Evolutionary conservation across 2,797 vertebrate genomes (phyloP).

Genomic region (Epinephelus malabaricus): DNA sequence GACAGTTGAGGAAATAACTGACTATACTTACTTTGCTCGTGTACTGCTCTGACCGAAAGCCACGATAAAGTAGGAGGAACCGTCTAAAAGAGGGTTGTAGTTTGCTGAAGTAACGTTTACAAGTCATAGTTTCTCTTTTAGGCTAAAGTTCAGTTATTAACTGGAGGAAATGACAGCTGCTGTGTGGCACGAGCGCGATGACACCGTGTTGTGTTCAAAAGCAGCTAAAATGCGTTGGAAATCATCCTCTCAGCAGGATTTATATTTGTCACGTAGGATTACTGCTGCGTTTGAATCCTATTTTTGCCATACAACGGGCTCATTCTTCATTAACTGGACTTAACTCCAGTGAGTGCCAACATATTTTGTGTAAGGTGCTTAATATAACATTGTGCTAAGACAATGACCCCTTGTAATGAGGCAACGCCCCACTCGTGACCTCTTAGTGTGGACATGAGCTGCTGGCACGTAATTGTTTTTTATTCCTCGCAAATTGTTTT

Average conservation of each 20-base stretch:
- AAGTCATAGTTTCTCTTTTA: conserved; percentile 13
- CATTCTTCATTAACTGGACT: background rate
- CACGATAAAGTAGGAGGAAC: background rate
- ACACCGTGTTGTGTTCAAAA: background rate
- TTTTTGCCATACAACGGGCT: background rate
- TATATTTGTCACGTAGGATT: background rate
- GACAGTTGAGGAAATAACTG: background rate
- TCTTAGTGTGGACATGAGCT: background rate
- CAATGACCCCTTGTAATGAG: background rate
- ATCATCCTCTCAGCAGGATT: background rate
- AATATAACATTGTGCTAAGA: background rate
- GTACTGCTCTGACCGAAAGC: background rate
- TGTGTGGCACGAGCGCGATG: no score
- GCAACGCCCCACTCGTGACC: background rate
- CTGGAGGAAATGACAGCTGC: conserved; percentile 3
- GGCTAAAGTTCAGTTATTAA: conserved; percentile 62
- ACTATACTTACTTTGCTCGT: background rate
- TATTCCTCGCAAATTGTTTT: background rate
- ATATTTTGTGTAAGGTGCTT: background rate
- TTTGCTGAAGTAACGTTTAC: background rate
- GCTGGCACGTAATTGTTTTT: background rate
- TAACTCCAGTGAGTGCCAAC: background rate
- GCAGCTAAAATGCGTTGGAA: background rate
- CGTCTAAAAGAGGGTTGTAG: background rate
- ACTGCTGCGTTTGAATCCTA: background rate